A percentile compares a stretch with the other conserved stretches of the same genome.
phyloP scores from a whole-genome alignment of 2,113 vertebrate species.

The Sylvietta virens region DNA sequence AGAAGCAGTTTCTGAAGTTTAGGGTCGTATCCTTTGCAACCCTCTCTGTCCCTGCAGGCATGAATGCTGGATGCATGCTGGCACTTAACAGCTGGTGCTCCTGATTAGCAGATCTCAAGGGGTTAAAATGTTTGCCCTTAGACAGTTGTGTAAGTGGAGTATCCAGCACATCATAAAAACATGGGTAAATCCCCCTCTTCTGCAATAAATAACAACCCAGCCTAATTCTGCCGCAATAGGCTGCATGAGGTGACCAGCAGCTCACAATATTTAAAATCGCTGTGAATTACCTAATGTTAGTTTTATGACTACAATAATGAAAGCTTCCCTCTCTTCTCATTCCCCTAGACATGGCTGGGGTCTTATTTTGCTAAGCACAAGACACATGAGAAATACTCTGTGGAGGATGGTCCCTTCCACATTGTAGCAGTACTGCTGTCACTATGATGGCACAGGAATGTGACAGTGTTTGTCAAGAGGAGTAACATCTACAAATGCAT shows the following conservation, averaged over 20 bases:
- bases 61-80: not conserved
- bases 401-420: not conserved
- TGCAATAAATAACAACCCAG: not conserved
- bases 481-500: not conserved
- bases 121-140: conserved; percentile 47
- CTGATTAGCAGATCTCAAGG: conserved; percentile 46
- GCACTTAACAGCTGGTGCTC: conserved; percentile 46
- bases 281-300: not conserved
- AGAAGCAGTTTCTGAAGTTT: conserved; percentile 9
- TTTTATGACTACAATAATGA: not conserved
- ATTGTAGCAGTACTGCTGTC: not conserved
- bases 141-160: not conserved
- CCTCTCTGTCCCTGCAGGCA: not conserved
- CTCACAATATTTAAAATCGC: not conserved
- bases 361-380: not conserved
- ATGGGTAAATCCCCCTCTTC: not conserved
- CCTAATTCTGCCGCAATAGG: not conserved
- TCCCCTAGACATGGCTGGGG: not conserved
- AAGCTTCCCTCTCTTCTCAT: not conserved
- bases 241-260: not conserved
- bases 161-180: not conserved
- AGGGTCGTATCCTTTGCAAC: conserved; percentile 12
- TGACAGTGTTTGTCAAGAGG: not conserved
- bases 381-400: not conserved
- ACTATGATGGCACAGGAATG: not conserved